Evolutionary conservation across 92 coral and sea anemone genomes (phyloP), one percentile per base, ranked within the genome.

Genomic region (Zoanthus gigantus): DNA sequence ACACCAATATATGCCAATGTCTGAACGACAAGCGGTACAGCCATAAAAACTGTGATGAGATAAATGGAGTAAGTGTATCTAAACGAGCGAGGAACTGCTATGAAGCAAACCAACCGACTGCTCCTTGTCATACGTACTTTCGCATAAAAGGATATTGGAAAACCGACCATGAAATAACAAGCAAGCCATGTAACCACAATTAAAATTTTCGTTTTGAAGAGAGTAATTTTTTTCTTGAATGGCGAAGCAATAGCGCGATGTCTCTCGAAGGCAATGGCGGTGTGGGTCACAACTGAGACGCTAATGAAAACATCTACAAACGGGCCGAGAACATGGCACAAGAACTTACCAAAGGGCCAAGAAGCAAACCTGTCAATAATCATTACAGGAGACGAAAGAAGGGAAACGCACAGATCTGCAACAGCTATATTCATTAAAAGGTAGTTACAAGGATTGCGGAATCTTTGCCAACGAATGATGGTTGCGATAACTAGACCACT

Each of bases 221-320:
- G 72, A 11, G 95, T 88, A 29, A 94, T 86, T 74, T 92, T 88
- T 28, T 90, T 89, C 77, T 77, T 92, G 30, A 94, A 92, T 18
- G 97, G 97, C 10, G 88, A 82, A 57, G 91, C 95, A 3, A 93
- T 94, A 6, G 94, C 97, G 12, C 97, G 78, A 72, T 92, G 89
- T 50, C 97, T 92, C 67, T 94, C 97, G 66, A 91, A 65, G 15
- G 95, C 95, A 18, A 94, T 94, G 0, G 91, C 83, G 9, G 97
- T 90, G 67, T 94, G 97, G 8, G 94, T 92, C 16, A 94, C 61
- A 8, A 87, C 97, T 1, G 97, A 94, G 5, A 94, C 97, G 10
- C 92, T 88, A 5, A 94, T 93, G 29, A 92, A 94, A 9, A 94
- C 97, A 76, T 94, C 95, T 77, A 92, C 95, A 34, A 94, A 42